phyloP scores from a whole-genome alignment of 2,797 vertebrate genomes.

The Ispidina lecontei region DNA sequence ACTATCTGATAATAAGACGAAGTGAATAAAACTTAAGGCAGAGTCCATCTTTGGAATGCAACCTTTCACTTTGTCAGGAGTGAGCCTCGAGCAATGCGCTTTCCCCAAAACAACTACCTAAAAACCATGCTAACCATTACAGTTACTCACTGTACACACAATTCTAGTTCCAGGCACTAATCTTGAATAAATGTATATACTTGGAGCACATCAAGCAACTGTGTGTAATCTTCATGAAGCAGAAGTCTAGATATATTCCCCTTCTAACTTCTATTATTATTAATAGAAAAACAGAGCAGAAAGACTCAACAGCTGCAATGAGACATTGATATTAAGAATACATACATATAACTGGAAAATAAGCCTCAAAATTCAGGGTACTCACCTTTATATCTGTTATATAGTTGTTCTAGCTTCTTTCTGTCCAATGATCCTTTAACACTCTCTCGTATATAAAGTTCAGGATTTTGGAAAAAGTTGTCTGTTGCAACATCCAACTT shows the following conservation, averaged over 20 bases:
- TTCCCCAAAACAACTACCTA: not conserved
- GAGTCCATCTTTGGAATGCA: not conserved
- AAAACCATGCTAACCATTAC: not conserved
- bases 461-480: slow-evolving; percentile 98
- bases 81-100: not conserved
- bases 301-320: rapidly evolving
- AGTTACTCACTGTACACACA: not conserved
- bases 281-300: not conserved
- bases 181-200: not conserved
- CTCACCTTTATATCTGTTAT: slow-evolving; percentile 97
- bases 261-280: not conserved
- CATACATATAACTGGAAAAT: not conserved
- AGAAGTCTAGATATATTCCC: not conserved
- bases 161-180: not conserved
- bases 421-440: slow-evolving; percentile 93
- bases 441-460: slow-evolving; percentile 93
- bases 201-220: not conserved
- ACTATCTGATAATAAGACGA: not conserved
- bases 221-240: not conserved
- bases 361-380: not conserved
- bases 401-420: slow-evolving; percentile 96
- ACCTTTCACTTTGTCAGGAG: not conserved
- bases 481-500: slow-evolving; percentile 99
- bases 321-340: not conserved
- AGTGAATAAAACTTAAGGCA: not conserved